Evolutionary conservation across 2,888 invertebrate genomes (phyloP).

Genomic region (Cacoxenus indagator): DNA sequence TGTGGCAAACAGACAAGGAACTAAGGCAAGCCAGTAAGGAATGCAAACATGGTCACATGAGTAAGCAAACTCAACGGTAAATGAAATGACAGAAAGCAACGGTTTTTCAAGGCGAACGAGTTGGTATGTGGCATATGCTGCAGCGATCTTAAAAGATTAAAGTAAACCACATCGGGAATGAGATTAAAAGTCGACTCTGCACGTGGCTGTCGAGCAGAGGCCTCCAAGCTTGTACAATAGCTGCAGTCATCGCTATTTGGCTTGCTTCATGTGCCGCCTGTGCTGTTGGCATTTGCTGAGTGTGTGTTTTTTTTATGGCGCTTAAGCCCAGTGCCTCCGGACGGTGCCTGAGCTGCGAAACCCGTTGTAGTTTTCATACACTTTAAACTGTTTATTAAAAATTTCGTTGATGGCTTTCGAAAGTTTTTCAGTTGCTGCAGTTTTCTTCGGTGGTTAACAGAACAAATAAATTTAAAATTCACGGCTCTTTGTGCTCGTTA

Average conservation of each 20-base stretch:
- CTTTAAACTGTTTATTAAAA: neutral
- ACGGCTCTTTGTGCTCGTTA: neutral
- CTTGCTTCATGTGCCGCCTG: neutral
- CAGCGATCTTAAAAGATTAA: conserved; percentile 15
- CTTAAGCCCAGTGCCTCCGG: neutral
- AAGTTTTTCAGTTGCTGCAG: neutral
- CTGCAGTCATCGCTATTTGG: neutral
- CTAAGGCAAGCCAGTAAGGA: neutral
- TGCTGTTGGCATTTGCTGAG: neutral
- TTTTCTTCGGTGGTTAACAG: neutral
- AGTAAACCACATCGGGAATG: neutral
- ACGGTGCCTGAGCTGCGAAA: too few species aligned
- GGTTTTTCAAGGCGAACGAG: too few species aligned
- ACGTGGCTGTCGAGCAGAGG: neutral
- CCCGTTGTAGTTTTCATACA: neutral
- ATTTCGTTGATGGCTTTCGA: neutral
- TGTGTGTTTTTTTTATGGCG: neutral
- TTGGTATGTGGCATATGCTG: neutral
- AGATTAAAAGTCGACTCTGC: neutral
- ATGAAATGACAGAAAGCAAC: neutral
- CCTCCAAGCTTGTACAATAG: neutral
- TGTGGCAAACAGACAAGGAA: neutral
- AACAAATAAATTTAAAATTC: neutral
- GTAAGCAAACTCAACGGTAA: neutral
- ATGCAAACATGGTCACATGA: neutral